Conservation (phyloP, 2,113 vertebrate species). For the Cardinalis cardinalis region DNA sequence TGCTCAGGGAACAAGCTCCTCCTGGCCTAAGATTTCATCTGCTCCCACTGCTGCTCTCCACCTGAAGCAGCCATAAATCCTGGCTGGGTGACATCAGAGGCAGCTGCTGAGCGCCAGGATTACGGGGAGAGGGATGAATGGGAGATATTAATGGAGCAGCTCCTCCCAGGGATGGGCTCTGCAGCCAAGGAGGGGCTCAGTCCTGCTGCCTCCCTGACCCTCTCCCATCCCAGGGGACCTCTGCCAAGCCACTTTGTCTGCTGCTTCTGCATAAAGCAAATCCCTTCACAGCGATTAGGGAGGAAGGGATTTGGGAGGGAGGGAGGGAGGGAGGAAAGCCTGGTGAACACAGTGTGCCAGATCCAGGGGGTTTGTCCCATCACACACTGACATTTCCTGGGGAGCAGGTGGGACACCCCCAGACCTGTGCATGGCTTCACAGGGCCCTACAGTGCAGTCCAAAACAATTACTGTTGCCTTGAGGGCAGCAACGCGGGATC, state of each 20-base stretch:
- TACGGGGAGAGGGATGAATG: conserved; percentile 31
- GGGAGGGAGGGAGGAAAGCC: neutral
- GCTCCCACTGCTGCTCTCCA: conserved; percentile 17
- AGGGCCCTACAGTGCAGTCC: fast-evolving
- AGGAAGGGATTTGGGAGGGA: neutral
- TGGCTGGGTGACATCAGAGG: conserved; percentile 23
- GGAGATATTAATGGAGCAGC: neutral
- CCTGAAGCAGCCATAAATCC: conserved; percentile 67
- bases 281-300: neutral
- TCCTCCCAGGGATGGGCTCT: neutral
- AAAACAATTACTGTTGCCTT: neutral
- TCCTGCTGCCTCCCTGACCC: neutral
- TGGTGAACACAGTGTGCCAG: neutral
- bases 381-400: fast-evolving
- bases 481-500: neutral
- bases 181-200: neutral
- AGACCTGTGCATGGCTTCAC: neutral
- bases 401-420: neutral
- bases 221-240: neutral
- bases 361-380: neutral
- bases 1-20: conserved; percentile 45
- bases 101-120: conserved; percentile 53
- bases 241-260: neutral
- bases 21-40: conserved; percentile 53
- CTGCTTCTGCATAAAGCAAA: neutral